Evolutionary conservation across 2,797 vertebrate species (phyloP).

Genomic region (Coccyzus lansbergi): DNA sequence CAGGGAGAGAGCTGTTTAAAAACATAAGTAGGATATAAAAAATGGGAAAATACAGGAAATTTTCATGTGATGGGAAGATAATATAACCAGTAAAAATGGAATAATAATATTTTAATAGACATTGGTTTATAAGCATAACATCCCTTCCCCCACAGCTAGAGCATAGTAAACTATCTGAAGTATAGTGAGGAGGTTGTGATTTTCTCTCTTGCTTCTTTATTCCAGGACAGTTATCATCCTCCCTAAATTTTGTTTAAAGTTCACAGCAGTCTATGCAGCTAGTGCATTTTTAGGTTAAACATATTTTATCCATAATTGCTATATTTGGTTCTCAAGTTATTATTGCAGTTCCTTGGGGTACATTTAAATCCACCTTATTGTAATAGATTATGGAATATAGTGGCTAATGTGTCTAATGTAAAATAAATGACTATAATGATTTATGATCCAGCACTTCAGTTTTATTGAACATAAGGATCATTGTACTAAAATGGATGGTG

Average conservation of each 20-base stretch:
- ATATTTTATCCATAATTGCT: constrained; percentile 87
- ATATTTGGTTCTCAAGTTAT: constrained; percentile 86
- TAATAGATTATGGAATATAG: constrained; percentile 88
- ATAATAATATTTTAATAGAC: constrained; percentile 21
- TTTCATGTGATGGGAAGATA: neutral
- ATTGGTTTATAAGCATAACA: neutral
- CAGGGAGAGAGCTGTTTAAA: neutral
- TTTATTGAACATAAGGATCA: constrained; percentile 90
- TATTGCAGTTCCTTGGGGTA: constrained; percentile 86
- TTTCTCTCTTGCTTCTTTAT: constrained; percentile 50
- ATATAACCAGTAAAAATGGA: neutral
- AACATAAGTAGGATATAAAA: neutral
- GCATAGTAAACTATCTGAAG: neutral
- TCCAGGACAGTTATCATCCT: constrained; percentile 66
- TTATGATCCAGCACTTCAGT: constrained; percentile 86
- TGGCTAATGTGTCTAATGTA: constrained; percentile 88
- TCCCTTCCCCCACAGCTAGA: neutral
- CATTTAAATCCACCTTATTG: constrained; percentile 88
- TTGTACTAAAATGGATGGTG: constrained; percentile 87
- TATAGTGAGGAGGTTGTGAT: neutral
- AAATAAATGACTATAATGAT: constrained; percentile 87
- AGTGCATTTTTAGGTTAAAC: constrained; percentile 83
- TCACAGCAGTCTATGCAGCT: constrained; percentile 78
- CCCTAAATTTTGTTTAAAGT: constrained; percentile 77
- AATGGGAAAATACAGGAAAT: neutral